Base-by-base conservation (phyloP, 2,113 vertebrate species). In the Microtus pennsylvanicus region DNA sequence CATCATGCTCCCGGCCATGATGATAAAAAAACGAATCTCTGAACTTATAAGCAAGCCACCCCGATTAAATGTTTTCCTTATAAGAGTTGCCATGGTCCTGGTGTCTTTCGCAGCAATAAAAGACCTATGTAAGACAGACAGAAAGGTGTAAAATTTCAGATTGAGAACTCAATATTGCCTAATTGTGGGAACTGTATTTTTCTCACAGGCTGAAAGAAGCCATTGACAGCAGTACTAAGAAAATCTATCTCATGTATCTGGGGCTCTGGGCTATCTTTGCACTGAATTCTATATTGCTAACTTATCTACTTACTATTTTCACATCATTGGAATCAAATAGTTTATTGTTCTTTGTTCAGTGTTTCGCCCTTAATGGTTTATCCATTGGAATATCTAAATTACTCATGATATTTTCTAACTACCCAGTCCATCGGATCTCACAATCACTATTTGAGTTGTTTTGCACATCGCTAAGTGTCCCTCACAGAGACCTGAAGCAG, bases 281-380 rank as follows among this genome's bases (percentile, higher is more conserved):
- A 50, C 2, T 81, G 74, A 88, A 33, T 58, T 86, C 85, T 94
- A 42, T n/a, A 47, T 63, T 63, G 30, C 92, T 92, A 81, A 72
- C 87, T 96, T 88, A 91, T 92, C 85, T 45, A n/a, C 67, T 8
- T 95, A 72, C 22, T 35, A 50, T n/a, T 74, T 92, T 91, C 80
- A 65, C 3, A 22, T 63, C 58, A 83, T 80, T 61, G 65, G 61
- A 93, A 85, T 52, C 30, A 81, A 82, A 74, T 82, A 65, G 38
- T 30, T 90, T 52, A 52, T 78, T 87, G 4, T 42, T 82, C 1
- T 83, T 26, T 88, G 13, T 74, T 47, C 8, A 14, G 2, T 61
- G 33, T 90, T 47, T 35, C 30, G 69, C 19, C 14, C 19, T 83
- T 77, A 70, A 72, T 45, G 69, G 30, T 42, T 93, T 93, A 42